Evolutionary conservation across 2,797 vertebrate genomes (phyloP), one percentile per base, ranked within the genome.

Genomic region (Hipposideros larvatus): DNA sequence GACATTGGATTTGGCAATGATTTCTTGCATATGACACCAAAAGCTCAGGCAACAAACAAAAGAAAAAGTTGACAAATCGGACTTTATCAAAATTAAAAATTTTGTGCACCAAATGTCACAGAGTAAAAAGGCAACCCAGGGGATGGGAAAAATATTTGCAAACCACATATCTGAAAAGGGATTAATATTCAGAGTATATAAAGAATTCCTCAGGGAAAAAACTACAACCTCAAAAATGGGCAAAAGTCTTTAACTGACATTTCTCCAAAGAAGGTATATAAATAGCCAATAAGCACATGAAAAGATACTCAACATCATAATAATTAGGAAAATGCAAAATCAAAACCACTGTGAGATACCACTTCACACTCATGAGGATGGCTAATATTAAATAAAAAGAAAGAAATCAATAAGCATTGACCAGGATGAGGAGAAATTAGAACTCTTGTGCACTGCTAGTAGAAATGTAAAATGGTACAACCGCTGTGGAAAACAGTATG

Each of bases 21-120:
- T 51, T 51, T 51, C 0, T 51, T 51, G 14, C 48, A 51, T 51
- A 51, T 51, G 48, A 51, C 48, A 51, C 14, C 48, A 51, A 51
- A 51, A 51, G 48, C 13, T 13, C 48, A 51, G 48, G 48, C 48
- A 51, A 51, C 48, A 51, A 51, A 51, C 48, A 51, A 51, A 51
- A 51, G 13, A 51, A 51, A 51, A 51, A 51, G 46, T 13, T 11
- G 48, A 51, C 48, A 51, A 51, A 14, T 51, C 14, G 48, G 48
- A 51, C 26, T 93, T 79, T 55, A 78, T 55, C 9, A 83, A 71
- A 80, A 91, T 91, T 74, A n/a, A 65, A 93, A 92, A 93, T 28
- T 93, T 74, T 93, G 24, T 91, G 5, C 61, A 91, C 74, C 46
- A 95, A 85, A 91, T 11, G 53, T 85, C 28, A 96, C 22, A 88